phyloP scores from a whole-genome alignment of 2,797 vertebrate species.

The Ctenopoma multispine region DNA sequence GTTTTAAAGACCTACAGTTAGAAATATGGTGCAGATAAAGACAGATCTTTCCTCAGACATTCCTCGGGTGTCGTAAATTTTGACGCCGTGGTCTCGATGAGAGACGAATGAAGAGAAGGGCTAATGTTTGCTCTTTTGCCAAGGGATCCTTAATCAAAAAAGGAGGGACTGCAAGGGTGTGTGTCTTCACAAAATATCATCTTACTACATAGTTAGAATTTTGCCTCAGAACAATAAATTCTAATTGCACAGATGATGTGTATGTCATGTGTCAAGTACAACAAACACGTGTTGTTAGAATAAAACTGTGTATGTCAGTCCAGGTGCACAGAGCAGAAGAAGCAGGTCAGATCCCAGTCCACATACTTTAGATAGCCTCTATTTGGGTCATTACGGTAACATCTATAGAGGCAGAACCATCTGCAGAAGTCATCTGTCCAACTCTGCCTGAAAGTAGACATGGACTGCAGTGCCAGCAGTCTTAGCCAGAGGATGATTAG shows the following conservation, averaged over 20 bases:
- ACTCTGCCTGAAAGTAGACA: slow-evolving; percentile 52
- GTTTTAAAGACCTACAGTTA: slow-evolving; percentile 45
- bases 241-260: neutral
- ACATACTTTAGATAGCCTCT: slow-evolving; percentile 5
- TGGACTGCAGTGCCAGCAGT: slow-evolving; percentile 22
- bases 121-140: slow-evolving; percentile 48
- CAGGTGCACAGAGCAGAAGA: slow-evolving; percentile 13
- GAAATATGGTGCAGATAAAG: slow-evolving; percentile 52
- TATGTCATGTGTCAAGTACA: slow-evolving; percentile 7
- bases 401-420: slow-evolving; percentile 37
- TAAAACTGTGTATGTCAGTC: neutral
- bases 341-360: slow-evolving; percentile 25
- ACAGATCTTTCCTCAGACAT: slow-evolving; percentile 63
- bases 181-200: neutral
- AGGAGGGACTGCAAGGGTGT: slow-evolving; percentile 27
- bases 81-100: slow-evolving; percentile 33
- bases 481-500: slow-evolving; percentile 27
- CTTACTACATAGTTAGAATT: neutral
- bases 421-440: slow-evolving; percentile 58
- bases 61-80: slow-evolving; percentile 67
- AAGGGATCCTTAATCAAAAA: slow-evolving; percentile 22
- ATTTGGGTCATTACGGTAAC: slow-evolving; percentile 37
- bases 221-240: neutral
- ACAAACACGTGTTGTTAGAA: neutral
- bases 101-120: slow-evolving; percentile 40